Evolutionary conservation across 2,797 vertebrate species (phyloP), one percentile per base, ranked within the genome.

Genomic region (Dipus sagitta): DNA sequence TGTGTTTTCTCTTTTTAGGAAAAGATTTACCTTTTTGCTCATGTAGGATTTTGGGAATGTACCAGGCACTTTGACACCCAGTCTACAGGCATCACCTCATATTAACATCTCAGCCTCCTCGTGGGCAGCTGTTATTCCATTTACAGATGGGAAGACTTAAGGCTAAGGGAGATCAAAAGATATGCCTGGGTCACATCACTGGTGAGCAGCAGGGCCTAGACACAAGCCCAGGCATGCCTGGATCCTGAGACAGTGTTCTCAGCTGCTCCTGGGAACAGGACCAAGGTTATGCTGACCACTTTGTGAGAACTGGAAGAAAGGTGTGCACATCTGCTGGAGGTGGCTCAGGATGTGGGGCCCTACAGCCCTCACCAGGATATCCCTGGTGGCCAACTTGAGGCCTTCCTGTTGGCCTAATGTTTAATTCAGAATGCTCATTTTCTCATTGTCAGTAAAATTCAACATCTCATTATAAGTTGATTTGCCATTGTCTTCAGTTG

Each of bases 141-240:
- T 90, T 93, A 54, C n/a, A 83, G 82, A 83, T 38, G 68, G 71
- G 65, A 89, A 92, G 70, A 87, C 77, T 47, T 68, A 64, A 95
- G 62, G 54, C 67, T 85, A 76, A 83, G 62, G 71, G 34, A 65
- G 71, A 62, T 34, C 13, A 30, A 62, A 80, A 76, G 42, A 38
- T 18, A 52, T 60, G 52, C 26, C n/a, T 65, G 71, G 26, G 52
- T 88, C 83, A 42, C 1, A 1, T 26, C 26, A 9, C 24, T 71
- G 89, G 68, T 83, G 90, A 83, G 52, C 70, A 6, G 64, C 67
- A 84, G 94, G 77, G 30, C 13, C 8, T 68, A 65, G 74, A 42
- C 34, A 60, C 17, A 24, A 64, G 47, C 38, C 42, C 78, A 83
- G 30, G 64, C 67, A 78, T 85, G 38, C 78, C 28, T 91, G 68